These are phyloP conservation scores for Malurus cyaneus DNA, from an alignment of 2,113 vertebrate genomes.

Conservation along the genomic window DNA sequence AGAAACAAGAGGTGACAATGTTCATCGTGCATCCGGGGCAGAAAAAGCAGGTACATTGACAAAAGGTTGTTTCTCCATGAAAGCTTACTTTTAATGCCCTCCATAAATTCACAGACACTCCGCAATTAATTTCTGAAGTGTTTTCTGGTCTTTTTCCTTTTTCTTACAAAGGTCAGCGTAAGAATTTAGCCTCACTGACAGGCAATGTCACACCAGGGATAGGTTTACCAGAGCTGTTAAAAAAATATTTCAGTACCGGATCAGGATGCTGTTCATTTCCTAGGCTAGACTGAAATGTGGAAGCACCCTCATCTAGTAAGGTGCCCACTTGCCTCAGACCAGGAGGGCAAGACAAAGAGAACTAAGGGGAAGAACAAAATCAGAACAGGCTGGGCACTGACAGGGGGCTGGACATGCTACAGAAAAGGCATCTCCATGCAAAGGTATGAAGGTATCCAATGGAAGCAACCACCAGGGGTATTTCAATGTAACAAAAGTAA, in stretches of 20 bases:
- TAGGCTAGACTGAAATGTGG: neutral
- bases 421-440: neutral
- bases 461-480: neutral
- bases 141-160: rapidly evolving
- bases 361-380: neutral
- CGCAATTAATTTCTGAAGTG: neutral
- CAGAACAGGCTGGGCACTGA: neutral
- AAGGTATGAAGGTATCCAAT: neutral
- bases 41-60: neutral
- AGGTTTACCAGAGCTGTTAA: neutral
- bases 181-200: neutral
- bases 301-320: neutral
- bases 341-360: neutral
- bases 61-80: neutral
- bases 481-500: neutral
- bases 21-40: neutral
- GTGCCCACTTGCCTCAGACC: neutral
- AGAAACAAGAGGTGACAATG: neutral
- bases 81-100: neutral
- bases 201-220: neutral
- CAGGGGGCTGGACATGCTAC: neutral
- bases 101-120: neutral
- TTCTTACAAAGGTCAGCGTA: neutral
- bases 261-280: neutral
- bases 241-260: neutral